phyloP scores from a whole-genome alignment of 2,797 vertebrate species.

The Danio tinwini region DNA sequence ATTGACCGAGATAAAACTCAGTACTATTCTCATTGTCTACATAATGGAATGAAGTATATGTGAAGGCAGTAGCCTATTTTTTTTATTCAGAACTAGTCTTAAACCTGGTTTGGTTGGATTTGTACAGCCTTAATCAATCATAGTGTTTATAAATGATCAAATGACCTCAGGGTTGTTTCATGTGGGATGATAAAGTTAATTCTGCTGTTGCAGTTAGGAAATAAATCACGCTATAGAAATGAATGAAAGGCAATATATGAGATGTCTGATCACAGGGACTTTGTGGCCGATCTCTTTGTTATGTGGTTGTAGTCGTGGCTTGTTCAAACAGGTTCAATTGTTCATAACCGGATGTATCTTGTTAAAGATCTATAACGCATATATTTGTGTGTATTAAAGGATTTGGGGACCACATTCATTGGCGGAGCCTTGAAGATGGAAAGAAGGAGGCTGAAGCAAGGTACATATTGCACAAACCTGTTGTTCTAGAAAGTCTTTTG shows the following conservation, averaged over 20 bases:
- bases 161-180: neutral
- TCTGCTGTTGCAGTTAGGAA: neutral
- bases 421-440: constrained; percentile 95
- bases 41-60: neutral
- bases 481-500: neutral
- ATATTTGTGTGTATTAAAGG: constrained; percentile 72
- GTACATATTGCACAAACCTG: constrained; percentile 48
- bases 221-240: no score
- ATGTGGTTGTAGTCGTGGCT: constrained; percentile 21
- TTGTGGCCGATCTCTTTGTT: constrained; percentile 16
- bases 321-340: neutral
- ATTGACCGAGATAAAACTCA: neutral
- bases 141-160: neutral
- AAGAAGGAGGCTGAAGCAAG: constrained; percentile 94
- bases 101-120: neutral
- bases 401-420: constrained; percentile 96
- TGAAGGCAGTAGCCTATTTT: neutral
- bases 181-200: neutral
- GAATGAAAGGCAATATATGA: neutral
- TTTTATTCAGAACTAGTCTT: neutral
- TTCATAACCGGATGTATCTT: constrained; percentile 10
- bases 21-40: no score
- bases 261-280: neutral
- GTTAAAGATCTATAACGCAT: constrained; percentile 16
- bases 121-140: neutral